Evolutionary conservation across 2,888 invertebrate species (phyloP).

Genomic region (Globia sparganii): DNA sequence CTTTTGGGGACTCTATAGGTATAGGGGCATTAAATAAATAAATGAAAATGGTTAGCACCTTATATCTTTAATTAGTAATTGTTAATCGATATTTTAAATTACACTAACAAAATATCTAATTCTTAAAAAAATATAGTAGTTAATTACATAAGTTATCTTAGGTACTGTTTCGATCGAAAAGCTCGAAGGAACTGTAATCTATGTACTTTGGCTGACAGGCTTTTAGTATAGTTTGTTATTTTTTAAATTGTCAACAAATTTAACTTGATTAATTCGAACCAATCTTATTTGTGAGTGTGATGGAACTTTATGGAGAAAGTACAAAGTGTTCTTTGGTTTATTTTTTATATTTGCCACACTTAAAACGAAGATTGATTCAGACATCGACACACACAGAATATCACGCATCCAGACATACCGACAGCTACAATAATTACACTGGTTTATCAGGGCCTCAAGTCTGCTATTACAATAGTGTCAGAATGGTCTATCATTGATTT

Average conservation of each 20-base stretch:
- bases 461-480: too few relatives aligned
- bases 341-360: slow-evolving; percentile 15
- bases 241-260: slow-evolving; percentile 47
- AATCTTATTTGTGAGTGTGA: slow-evolving; percentile 53
- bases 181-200: slow-evolving; percentile 39
- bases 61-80: slow-evolving; percentile 74
- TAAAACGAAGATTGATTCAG: slow-evolving; percentile 49
- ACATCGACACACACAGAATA: slow-evolving; percentile 43
- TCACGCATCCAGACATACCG: slow-evolving; percentile 58
- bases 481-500: too few relatives aligned
- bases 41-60: slow-evolving; percentile 62
- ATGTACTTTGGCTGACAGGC: slow-evolving; percentile 49
- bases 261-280: slow-evolving; percentile 39
- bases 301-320: slow-evolving; percentile 1
- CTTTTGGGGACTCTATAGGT: slow-evolving; percentile 1
- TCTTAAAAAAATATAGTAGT: slow-evolving; percentile 77
- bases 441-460: slow-evolving; percentile 66
- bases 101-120: slow-evolving; percentile 78
- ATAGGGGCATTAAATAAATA: slow-evolving; percentile 35
- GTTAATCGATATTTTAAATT: slow-evolving; percentile 81
- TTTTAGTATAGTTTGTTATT: slow-evolving; percentile 43
- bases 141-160: slow-evolving; percentile 80
- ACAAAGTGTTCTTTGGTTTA: background rate
- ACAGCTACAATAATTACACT: slow-evolving; percentile 67
- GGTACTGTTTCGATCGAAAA: slow-evolving; percentile 63